Conservation (phyloP, 2,113 vertebrate species). For the Microtus montanus region DNA sequence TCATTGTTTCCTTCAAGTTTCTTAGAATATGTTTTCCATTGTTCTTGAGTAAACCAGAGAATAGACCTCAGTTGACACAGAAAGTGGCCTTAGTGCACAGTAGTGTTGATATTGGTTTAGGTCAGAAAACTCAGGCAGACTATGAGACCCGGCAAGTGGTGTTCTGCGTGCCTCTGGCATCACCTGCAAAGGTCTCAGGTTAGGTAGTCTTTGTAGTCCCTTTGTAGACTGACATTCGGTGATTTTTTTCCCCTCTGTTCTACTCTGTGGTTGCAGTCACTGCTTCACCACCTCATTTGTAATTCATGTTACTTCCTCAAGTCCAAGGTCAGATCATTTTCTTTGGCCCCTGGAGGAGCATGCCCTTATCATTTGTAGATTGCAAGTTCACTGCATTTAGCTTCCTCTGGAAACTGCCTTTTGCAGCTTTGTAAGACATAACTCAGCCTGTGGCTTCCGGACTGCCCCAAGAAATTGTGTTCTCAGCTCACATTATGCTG, state of each 20-base stretch:
- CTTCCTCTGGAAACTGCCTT: neutral
- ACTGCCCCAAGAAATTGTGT: neutral
- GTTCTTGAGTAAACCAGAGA: neutral
- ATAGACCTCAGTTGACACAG: neutral
- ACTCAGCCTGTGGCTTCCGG: neutral
- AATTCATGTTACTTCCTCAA: slow-evolving; percentile 26
- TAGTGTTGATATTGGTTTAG: neutral
- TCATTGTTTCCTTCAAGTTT: neutral
- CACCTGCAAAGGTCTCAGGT: neutral
- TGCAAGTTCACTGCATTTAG: neutral
- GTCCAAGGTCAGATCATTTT: neutral
- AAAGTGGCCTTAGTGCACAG: neutral
- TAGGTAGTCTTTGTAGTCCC: neutral
- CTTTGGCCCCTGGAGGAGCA: neutral
- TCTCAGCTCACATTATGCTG: neutral
- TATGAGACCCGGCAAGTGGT: neutral
- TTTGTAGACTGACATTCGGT: neutral
- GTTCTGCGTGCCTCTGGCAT: neutral
- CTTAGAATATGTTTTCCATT: neutral
- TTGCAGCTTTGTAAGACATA: neutral
- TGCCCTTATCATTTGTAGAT: neutral
- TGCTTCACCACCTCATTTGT: neutral
- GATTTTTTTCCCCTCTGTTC: neutral
- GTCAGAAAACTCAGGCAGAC: neutral
- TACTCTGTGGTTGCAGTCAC: neutral